phyloP scores from a whole-genome alignment of 2,797 vertebrate species.

The Bucorvus abyssinicus region DNA sequence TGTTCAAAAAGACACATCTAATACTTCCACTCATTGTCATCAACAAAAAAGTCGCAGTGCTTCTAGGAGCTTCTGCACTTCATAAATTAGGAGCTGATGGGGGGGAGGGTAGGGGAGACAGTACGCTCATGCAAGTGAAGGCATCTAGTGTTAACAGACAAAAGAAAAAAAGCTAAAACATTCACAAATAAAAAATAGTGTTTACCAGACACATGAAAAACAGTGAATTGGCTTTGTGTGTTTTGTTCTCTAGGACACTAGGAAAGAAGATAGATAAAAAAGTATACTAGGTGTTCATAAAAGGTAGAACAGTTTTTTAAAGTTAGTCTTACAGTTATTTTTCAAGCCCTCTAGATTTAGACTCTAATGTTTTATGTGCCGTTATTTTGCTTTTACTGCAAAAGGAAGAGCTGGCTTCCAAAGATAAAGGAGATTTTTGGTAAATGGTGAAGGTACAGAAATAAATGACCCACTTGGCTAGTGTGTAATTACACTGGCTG shows the following conservation, averaged over 20 bases:
- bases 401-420: conserved; percentile 88
- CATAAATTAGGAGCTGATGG: neutral
- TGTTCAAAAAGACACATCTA: neutral
- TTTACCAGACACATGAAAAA: conserved; percentile 51
- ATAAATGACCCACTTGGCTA: conserved; percentile 96
- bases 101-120: neutral
- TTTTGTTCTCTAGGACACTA: conserved; percentile 36
- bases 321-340: conserved; percentile 76
- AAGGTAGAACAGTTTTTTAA: conserved; percentile 68
- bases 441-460: conserved; percentile 96
- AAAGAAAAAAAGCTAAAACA: conserved; percentile 11
- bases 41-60: neutral
- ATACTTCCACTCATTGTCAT: neutral
- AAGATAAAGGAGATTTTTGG: conserved; percentile 97
- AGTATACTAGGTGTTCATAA: conserved; percentile 50
- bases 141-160: conserved; percentile 20
- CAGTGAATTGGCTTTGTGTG: conserved; percentile 4
- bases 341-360: conserved; percentile 69
- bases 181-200: conserved; percentile 58
- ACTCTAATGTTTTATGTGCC: conserved; percentile 86
- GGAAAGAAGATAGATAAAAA: conserved; percentile 37
- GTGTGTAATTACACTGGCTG: conserved; percentile 97
- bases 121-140: neutral
- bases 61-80: conserved; percentile 7
- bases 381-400: conserved; percentile 89